Conservation (phyloP, 1,140 invertebrate species). For the Bicyclus anynana region DNA sequence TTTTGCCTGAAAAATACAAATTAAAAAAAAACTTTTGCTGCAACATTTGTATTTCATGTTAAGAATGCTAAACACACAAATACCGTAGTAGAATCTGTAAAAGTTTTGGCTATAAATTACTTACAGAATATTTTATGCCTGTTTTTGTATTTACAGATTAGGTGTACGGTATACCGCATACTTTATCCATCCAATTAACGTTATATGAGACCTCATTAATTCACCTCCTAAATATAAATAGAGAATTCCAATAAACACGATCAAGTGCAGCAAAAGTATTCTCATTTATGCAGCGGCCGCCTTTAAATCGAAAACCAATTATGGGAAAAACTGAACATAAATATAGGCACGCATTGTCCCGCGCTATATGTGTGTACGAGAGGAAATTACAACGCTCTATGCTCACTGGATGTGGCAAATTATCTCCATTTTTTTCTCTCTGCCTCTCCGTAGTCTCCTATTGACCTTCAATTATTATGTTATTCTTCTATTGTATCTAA, state of each 20-base stretch:
- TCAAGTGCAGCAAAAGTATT: constrained; percentile 19
- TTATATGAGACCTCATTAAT: constrained; percentile 2
- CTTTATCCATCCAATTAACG: not conserved
- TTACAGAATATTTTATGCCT: too few relatives aligned
- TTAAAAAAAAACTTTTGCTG: too few relatives aligned
- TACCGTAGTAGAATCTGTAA: too few relatives aligned
- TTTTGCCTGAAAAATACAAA: too few relatives aligned
- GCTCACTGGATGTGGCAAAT: constrained; percentile 13
- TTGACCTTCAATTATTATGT: not conserved
- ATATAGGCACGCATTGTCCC: constrained; percentile 42
- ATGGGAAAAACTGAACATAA: constrained; percentile 61
- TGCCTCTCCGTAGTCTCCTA: not conserved
- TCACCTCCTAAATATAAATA: not conserved
- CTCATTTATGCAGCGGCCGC: constrained; percentile 37
- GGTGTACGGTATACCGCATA: not conserved
- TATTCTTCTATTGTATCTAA: too few relatives aligned
- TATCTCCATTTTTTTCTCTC: not conserved
- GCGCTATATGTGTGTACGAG: constrained; percentile 32
- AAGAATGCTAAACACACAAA: too few relatives aligned
- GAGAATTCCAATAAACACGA: not conserved
- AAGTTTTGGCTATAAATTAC: not conserved
- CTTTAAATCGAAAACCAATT: constrained; percentile 71
- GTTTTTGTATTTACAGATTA: not conserved
- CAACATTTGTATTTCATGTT: too few relatives aligned
- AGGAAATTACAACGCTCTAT: constrained; percentile 15